Conservation (phyloP, 2,888 invertebrate genomes). For the Archips crataeganus region DNA sequence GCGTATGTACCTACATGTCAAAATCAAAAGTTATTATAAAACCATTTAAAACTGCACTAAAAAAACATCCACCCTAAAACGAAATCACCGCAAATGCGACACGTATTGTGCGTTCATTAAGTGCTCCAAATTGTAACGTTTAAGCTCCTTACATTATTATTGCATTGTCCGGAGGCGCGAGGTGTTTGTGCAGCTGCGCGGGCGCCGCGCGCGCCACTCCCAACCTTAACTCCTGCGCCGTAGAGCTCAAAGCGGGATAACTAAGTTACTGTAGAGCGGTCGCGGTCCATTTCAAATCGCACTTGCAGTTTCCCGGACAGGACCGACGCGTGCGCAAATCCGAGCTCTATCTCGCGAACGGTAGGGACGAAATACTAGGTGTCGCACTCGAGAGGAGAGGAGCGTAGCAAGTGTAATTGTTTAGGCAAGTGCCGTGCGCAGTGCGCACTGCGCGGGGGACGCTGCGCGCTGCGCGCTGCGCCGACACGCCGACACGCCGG, state of each 20-base stretch:
- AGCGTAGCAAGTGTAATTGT: background rate
- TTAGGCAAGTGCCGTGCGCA: background rate
- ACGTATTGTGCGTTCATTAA: constrained; percentile 55
- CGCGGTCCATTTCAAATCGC: constrained; percentile 26
- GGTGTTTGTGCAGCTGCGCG: constrained; percentile 51
- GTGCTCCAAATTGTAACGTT: constrained; percentile 67
- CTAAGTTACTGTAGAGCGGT: background rate
- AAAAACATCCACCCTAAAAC: constrained; percentile 36
- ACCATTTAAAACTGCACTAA: constrained; percentile 34
- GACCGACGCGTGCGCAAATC: background rate
- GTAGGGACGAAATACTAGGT: background rate
- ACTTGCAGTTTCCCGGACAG: constrained; percentile 17
- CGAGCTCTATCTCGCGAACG: background rate
- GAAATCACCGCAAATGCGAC: constrained; percentile 35
- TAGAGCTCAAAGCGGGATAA: background rate
- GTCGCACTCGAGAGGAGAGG: background rate
- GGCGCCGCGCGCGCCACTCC: constrained; percentile 43
- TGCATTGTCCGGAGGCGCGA: constrained; percentile 59
- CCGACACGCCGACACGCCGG: constrained; percentile 27
- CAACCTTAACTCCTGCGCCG: background rate
- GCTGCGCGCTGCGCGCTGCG: background rate
- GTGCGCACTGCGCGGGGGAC: background rate
- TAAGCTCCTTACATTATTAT: constrained; percentile 76
- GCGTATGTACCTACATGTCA: constrained; percentile 24
- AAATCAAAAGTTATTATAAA: constrained; percentile 32